A percentile compares a stretch with the other conserved stretches of the same genome.
Conservation (phyloP, 2,888 invertebrate species). For the Sabellastarte sp. region DNA sequence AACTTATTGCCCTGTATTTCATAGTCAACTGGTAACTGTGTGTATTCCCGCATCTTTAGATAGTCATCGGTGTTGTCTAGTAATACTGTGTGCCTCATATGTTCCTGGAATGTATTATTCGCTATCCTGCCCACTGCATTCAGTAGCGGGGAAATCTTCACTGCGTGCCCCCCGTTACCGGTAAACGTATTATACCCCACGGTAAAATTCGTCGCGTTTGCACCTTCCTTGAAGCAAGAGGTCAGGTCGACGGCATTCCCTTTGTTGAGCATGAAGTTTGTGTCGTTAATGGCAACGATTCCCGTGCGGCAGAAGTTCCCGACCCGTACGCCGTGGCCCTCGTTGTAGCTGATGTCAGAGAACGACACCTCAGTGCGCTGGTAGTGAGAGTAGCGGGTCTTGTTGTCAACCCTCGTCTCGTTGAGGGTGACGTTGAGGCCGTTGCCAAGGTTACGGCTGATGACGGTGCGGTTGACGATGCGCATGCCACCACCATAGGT, state of each 20-base stretch:
- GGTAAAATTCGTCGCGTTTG: slow-evolving; percentile 48
- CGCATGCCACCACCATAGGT: slow-evolving; percentile 92
- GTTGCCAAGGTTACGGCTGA: slow-evolving; percentile 84
- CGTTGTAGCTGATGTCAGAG: slow-evolving; percentile 81
- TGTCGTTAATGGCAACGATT: slow-evolving; percentile 75
- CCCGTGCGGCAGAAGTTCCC: slow-evolving; percentile 73
- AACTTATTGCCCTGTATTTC: slow-evolving; percentile 72
- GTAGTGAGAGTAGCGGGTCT: slow-evolving; percentile 31
- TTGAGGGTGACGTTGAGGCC: slow-evolving; percentile 42
- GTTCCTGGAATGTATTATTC: slow-evolving; percentile 84
- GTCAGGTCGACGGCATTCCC: slow-evolving; percentile 79
- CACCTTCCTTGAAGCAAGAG: slow-evolving; percentile 72
- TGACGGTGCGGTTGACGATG: slow-evolving; percentile 81
- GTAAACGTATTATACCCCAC: slow-evolving; percentile 48
- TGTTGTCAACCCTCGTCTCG: slow-evolving; percentile 49
- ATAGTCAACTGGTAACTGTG: slow-evolving; percentile 49
- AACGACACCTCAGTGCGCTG: slow-evolving; percentile 60
- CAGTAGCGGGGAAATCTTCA: slow-evolving; percentile 51
- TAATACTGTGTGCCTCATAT: slow-evolving; percentile 78
- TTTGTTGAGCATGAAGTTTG: slow-evolving; percentile 79
- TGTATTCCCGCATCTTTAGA: slow-evolving; percentile 49
- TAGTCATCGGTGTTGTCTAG: slow-evolving; percentile 72
- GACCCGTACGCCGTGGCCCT: slow-evolving; percentile 83
- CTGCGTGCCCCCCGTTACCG: slow-evolving; percentile 49
- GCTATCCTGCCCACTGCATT: slow-evolving; percentile 61